These are phyloP conservation scores for Acipenser ruthenus DNA, from an alignment of 2,797 vertebrate species.

Conservation along the genomic window DNA sequence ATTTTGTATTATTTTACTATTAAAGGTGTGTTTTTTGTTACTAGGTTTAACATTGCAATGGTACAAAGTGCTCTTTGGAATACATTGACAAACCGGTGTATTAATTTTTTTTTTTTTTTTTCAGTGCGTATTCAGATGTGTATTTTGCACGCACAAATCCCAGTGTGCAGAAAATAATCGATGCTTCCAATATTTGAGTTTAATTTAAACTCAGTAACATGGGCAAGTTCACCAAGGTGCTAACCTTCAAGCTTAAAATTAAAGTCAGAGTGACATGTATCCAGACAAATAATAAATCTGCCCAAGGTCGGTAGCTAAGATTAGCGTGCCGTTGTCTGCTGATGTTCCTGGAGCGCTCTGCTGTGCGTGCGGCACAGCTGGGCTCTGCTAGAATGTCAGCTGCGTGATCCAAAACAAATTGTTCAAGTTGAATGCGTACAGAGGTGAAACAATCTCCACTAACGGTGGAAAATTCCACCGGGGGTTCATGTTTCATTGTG, in stretches of 20 bases:
- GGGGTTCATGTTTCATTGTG: not conserved
- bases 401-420: not conserved
- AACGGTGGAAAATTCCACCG: conserved; percentile 11
- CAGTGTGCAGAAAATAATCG: conserved; percentile 36
- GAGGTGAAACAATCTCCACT: conserved; percentile 34
- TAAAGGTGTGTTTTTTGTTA: no score
- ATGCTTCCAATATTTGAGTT: no score
- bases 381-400: conserved; percentile 5
- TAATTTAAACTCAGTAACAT: not conserved
- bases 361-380: conserved; percentile 4
- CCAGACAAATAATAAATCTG: conserved; percentile 32
- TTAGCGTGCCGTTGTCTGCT: conserved; percentile 44
- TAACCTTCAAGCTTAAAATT: conserved; percentile 28
- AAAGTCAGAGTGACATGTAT: conserved; percentile 38
- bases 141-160: no score
- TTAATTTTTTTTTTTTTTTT: no score
- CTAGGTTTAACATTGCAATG: no score
- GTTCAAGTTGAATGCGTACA: not conserved
- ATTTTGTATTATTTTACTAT: no score
- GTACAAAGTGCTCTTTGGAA: no score
- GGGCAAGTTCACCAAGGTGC: conserved; percentile 20
- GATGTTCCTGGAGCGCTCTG: conserved; percentile 22
- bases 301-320: conserved; percentile 50
- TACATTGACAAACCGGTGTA: no score
- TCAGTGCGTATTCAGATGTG: no score